Evolutionary conservation across 2,888 invertebrate species (phyloP).

Genomic region (Megamerina dolium): DNA sequence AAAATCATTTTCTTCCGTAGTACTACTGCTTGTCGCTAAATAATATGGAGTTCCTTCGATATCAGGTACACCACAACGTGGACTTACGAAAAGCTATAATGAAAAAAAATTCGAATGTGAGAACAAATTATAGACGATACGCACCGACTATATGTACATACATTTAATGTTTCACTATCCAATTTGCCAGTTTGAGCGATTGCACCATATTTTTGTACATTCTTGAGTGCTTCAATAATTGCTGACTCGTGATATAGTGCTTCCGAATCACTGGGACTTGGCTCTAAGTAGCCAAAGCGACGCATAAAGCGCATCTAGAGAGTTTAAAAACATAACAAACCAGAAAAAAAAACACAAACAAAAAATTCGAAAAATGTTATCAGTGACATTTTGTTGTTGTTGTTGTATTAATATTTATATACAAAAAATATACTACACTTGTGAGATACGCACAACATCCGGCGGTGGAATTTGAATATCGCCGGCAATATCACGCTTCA

Average conservation of each 20-base stretch:
- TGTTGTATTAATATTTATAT: no score
- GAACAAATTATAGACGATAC: no score
- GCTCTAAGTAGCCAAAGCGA: slow-evolving; percentile 62
- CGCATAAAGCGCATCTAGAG: slow-evolving; percentile 61
- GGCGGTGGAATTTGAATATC: slow-evolving; percentile 32
- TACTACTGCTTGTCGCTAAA: slow-evolving; percentile 17
- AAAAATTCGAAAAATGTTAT: no score
- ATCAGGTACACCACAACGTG: slow-evolving; percentile 69
- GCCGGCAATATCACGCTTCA: slow-evolving; percentile 16
- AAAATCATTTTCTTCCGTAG: slow-evolving; percentile 4
- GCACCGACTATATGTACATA: slow-evolving; percentile 26
- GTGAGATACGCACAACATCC: slow-evolving; percentile 25
- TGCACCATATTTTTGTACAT: slow-evolving; percentile 66
- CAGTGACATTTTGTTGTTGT: background rate
- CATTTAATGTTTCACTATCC: slow-evolving; percentile 60
- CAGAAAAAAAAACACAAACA: no score
- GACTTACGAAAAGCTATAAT: slow-evolving; percentile 58
- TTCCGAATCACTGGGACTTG: slow-evolving; percentile 52
- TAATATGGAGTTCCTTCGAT: slow-evolving; percentile 45
- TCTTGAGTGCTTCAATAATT: slow-evolving; percentile 58
- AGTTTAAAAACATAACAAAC: no score
- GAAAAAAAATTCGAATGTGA: no score
- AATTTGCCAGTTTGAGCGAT: slow-evolving; percentile 63
- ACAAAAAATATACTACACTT: no score
- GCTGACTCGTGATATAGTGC: slow-evolving; percentile 60